phyloP scores from a whole-genome alignment of 1,140 invertebrate species.

The Lepidurus arcticus region DNA sequence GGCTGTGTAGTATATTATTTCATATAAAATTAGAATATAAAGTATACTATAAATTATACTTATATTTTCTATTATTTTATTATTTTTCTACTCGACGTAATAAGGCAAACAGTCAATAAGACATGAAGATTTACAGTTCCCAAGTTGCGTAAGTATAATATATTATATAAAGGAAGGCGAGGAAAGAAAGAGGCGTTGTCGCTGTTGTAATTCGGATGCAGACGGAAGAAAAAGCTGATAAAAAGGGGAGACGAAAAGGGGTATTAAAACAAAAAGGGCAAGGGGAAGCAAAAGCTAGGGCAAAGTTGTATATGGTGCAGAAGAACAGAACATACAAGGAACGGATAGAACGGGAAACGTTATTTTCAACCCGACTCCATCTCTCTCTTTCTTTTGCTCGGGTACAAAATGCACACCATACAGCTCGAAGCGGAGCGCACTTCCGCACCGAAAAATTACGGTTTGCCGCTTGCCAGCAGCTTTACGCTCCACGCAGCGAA shows the following conservation, averaged over 20 bases:
- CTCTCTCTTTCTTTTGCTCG: background rate
- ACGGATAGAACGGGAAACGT: background rate
- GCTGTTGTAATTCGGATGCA: slow-evolving; percentile 16
- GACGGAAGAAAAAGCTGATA: background rate
- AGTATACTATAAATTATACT: too few relatives aligned
- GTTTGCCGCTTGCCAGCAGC: background rate
- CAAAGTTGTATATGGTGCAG: slow-evolving; percentile 5
- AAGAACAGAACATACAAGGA: background rate
- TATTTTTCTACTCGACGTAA: too few relatives aligned
- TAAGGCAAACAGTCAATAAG: too few relatives aligned
- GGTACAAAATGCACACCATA: background rate
- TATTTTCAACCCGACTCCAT: background rate
- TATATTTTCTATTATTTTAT: too few relatives aligned
- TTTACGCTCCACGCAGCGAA: slow-evolving; percentile 20
- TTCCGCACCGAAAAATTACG: slow-evolving; percentile 10
- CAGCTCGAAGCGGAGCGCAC: slow-evolving; percentile 11
- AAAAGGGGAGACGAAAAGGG: background rate
- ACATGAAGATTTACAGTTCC: too few relatives aligned
- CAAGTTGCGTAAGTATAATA: background rate
- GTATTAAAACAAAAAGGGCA: slow-evolving; percentile 15
- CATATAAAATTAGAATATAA: background rate
- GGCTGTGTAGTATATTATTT: background rate
- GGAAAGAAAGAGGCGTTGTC: background rate
- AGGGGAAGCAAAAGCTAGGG: slow-evolving; percentile 6
- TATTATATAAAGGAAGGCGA: background rate